Percentiles rank a stretch among this genome's conserved stretches.
Conservation (phyloP, 2,888 invertebrate genomes). For the Ophraella communa region DNA sequence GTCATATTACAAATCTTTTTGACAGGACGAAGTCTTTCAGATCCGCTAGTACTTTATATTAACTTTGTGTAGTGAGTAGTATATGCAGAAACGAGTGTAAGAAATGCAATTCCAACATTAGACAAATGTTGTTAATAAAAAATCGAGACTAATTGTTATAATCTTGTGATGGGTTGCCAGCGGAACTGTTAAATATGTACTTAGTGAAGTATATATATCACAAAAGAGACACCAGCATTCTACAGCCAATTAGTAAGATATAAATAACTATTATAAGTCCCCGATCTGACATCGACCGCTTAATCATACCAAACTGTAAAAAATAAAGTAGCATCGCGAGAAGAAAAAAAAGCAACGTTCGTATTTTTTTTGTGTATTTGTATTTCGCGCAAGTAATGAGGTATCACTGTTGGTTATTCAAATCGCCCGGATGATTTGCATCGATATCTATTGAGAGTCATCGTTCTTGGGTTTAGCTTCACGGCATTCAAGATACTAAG, state of each 20-base stretch:
- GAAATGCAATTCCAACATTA: too few species aligned
- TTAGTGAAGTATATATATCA: background rate
- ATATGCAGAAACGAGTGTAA: too few species aligned
- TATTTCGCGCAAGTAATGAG: slow-evolving; percentile 17
- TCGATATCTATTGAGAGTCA: slow-evolving; percentile 30
- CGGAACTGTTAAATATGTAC: background rate
- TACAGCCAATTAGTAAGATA: slow-evolving; percentile 5
- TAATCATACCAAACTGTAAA: background rate
- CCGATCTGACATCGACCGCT: background rate
- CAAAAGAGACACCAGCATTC: background rate
- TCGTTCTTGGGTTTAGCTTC: slow-evolving; percentile 25
- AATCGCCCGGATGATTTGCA: slow-evolving; percentile 36
- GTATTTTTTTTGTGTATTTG: background rate
- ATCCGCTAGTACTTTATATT: too few species aligned
- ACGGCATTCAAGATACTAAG: slow-evolving; percentile 33
- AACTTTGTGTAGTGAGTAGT: too few species aligned
- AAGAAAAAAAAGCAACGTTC: background rate
- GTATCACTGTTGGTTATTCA: slow-evolving; percentile 22
- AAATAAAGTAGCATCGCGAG: background rate
- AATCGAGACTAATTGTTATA: background rate
- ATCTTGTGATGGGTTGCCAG: background rate
- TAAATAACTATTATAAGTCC: slow-evolving; percentile 3
- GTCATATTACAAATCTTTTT: too few species aligned
- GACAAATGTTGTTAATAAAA: too few species aligned
- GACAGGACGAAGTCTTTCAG: too few species aligned